phyloP scores from a whole-genome alignment of 2,797 vertebrate species.

The Helicolenus hilgendorfi region DNA sequence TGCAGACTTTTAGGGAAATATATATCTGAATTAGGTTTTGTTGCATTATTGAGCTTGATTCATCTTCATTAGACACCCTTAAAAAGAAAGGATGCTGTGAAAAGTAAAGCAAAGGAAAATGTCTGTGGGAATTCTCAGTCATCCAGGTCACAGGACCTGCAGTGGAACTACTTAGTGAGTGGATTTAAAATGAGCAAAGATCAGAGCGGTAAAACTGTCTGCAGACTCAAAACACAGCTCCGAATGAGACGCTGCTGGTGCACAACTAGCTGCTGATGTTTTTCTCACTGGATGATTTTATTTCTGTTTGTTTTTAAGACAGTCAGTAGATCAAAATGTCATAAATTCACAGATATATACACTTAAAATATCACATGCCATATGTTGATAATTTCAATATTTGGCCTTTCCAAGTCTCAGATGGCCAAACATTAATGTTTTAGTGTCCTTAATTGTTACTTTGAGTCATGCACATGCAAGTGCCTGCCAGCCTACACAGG shows the following conservation, averaged over 20 bases:
- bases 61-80: conserved; percentile 25
- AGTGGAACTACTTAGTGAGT: background rate
- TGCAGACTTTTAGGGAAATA: conserved; percentile 35
- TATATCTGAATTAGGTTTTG: conserved; percentile 39
- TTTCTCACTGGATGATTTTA: background rate
- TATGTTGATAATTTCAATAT: background rate
- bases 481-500: background rate
- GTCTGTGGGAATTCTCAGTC: background rate
- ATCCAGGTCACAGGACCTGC: conserved; percentile 9
- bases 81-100: background rate
- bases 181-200: conserved; percentile 36
- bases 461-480: background rate
- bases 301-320: background rate
- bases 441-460: background rate
- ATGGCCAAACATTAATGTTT: background rate
- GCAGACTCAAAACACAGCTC: background rate
- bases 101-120: conserved; percentile 7
- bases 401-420: background rate
- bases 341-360: background rate
- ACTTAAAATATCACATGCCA: background rate
- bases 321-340: background rate
- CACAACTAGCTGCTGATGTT: background rate
- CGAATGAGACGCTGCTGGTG: background rate
- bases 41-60: conserved; percentile 37
- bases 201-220: conserved; percentile 16